These are phyloP conservation scores for Capreolus pygargus DNA, from an alignment of 2,113 vertebrate genomes.

Conservation along the genomic window DNA sequence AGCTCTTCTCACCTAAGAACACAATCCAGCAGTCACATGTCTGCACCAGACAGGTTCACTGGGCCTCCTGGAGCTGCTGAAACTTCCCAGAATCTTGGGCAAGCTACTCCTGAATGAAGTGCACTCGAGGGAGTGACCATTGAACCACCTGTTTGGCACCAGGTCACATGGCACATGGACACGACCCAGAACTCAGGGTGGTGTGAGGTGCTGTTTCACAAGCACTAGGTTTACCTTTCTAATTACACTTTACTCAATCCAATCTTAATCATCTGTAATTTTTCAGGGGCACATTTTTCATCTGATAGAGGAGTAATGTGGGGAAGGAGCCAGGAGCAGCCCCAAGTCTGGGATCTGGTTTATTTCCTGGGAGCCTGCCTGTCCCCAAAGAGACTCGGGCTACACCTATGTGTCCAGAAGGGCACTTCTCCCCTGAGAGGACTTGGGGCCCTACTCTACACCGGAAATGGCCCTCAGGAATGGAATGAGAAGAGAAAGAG, in stretches of 20 bases:
- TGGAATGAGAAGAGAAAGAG: background rate
- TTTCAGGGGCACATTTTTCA: background rate
- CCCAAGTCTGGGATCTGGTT: background rate
- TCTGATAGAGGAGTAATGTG: background rate
- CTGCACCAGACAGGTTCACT: background rate
- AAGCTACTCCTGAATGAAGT: background rate
- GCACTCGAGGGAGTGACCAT: background rate
- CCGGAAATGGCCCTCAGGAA: background rate
- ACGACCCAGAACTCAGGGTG: background rate
- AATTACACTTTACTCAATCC: background rate
- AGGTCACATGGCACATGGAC: background rate
- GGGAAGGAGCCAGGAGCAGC: background rate
- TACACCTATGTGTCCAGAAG: background rate
- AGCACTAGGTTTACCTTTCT: background rate
- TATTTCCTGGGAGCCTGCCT: background rate
- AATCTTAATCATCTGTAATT: background rate
- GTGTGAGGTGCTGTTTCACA: background rate
- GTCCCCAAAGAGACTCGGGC: background rate
- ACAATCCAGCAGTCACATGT: background rate
- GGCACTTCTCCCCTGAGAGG: background rate
- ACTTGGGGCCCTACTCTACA: background rate
- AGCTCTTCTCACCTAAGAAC: background rate
- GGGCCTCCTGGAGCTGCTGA: background rate
- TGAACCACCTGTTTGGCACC: background rate
- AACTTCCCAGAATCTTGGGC: conserved; percentile 8